phyloP scores from a whole-genome alignment of 2,113 vertebrate species.

The Manacus vitellinus region DNA sequence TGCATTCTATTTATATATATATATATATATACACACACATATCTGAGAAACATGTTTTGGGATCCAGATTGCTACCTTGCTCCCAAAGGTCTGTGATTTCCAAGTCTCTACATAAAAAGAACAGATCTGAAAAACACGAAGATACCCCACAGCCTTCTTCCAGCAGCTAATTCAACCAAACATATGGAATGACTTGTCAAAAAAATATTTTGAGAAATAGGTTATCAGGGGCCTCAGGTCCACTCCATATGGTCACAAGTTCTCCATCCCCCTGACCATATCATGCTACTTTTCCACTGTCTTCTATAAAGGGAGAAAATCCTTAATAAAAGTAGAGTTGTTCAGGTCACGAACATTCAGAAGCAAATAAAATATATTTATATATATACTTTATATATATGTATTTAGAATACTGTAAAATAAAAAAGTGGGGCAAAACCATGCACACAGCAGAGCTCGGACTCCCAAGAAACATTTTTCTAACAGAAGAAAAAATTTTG shows the following conservation, averaged over 20 bases:
- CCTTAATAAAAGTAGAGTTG: slow-evolving; percentile 5
- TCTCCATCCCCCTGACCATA: neutral
- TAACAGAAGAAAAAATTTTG: neutral
- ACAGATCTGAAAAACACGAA: slow-evolving; percentile 3
- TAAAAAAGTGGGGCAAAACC: neutral
- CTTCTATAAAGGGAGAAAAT: neutral
- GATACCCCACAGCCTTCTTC: slow-evolving; percentile 8
- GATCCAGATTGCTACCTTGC: slow-evolving; percentile 21
- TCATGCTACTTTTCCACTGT: neutral
- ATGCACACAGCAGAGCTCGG: neutral
- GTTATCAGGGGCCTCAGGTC: slow-evolving; percentile 40
- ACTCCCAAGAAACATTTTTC: neutral
- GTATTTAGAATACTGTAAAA: neutral
- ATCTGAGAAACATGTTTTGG: neutral
- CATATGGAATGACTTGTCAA: slow-evolving; percentile 26
- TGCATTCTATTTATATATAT: neutral
- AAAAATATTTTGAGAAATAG: slow-evolving; percentile 39
- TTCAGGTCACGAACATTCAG: neutral
- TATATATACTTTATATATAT: neutral
- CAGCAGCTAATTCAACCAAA: slow-evolving; percentile 10
- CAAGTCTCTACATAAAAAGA: neutral
- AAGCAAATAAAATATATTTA: slow-evolving; percentile 7
- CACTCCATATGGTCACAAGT: slow-evolving; percentile 6
- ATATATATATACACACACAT: neutral
- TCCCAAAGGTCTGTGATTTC: slow-evolving; percentile 23